These are phyloP conservation scores for Gobio occitaniae DNA, from an alignment of 2,797 vertebrate species.

Conservation along the genomic window DNA sequence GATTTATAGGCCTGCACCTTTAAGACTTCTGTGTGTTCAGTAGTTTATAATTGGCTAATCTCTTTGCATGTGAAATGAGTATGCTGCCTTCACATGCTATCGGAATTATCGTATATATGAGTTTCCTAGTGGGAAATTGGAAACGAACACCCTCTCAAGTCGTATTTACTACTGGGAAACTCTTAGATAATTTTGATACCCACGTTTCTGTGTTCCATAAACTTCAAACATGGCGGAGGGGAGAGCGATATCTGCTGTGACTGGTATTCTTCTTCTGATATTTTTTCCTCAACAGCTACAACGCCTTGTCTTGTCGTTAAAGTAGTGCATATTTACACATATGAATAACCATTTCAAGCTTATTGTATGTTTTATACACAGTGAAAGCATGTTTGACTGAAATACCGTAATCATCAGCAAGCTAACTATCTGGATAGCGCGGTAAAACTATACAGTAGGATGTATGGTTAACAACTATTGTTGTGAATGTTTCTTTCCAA, in stretches of 20 bases:
- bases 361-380: not conserved
- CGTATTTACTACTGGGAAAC: too few species aligned
- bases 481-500: not conserved
- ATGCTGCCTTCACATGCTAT: not conserved
- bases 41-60: not conserved
- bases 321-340: not conserved
- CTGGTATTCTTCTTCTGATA: not conserved
- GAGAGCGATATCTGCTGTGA: not conserved
- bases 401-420: not conserved
- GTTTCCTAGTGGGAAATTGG: not conserved
- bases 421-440: too few species aligned
- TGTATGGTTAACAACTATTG: not conserved
- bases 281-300: too few species aligned
- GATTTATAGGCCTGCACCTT: not conserved
- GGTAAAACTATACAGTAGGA: too few species aligned
- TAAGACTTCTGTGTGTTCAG: not conserved
- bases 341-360: not conserved
- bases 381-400: not conserved
- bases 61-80: not conserved
- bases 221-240: not conserved
- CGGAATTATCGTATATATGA: not conserved
- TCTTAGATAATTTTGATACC: too few species aligned
- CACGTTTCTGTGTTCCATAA: not conserved
- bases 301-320: too few species aligned
- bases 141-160: too few species aligned